Base-by-base conservation (phyloP, 2,888 invertebrate genomes). In the Idaea straminata region DNA sequence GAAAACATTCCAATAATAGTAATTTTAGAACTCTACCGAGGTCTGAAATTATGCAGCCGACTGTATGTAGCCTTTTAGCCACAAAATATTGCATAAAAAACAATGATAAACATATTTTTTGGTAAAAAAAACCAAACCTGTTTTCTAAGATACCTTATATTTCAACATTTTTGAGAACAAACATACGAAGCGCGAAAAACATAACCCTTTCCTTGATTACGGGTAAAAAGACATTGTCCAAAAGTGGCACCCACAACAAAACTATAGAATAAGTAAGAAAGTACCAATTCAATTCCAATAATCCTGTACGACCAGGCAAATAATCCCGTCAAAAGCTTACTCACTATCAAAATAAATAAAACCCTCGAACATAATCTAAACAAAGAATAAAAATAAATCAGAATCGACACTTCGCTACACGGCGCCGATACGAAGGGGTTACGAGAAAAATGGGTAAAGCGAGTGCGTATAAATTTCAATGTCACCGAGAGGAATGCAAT, bases 401-500 rank as follows among this genome's bases (percentile, higher is more conserved):
- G 65, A 63, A 64, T 57, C 47, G 16, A 69, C 47, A 47, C 10
- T 16, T 59, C 59, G 25, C 34, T 59, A 59, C 59, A 34, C 66
- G 57, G 59, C 61, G 61, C 25, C 25, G 64, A 70, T 66, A 66
- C 71, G 65, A 66, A 63, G 59, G 59, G 63, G 62, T 74, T 73
- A 79, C 74, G 68, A 63, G 65, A 67, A 68, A 72, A 77, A 77
- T 74, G 66, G 67, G 62, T 64, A 70, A 74, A 70, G 71, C 73
- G 69, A 68, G 71, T 68, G 64, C 66, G 70, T 69, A 77, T 79
- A 80, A 81, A 78, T 80, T 74, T 77, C 64, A 70, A 67, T 72
- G 73, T 72, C 72, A 59, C 67, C n/a, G 66, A 68, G 67, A 59
- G 63, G 67, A 67, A 74, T 73, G 66, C 74, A 72, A 79, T 77